These are phyloP conservation scores for Mugil cephalus DNA, from an alignment of 2,113 vertebrate species.

Conservation along the genomic window DNA sequence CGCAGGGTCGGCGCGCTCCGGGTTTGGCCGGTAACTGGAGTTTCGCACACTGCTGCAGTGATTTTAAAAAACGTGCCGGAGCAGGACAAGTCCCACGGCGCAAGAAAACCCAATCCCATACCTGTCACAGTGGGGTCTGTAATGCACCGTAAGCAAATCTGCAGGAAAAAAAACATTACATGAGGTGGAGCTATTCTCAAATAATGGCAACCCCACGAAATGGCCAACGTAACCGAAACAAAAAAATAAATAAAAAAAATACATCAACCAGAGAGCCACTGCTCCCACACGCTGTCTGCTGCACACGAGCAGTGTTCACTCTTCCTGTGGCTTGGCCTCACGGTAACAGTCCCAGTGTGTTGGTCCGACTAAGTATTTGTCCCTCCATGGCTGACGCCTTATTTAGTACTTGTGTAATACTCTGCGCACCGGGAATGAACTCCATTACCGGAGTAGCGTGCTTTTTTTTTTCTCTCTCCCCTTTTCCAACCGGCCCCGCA, in stretches of 20 bases:
- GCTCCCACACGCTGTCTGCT: conserved; percentile 39
- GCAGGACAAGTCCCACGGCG: conserved; percentile 24
- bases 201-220: conserved; percentile 57
- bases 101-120: conserved; percentile 35
- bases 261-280: conserved; percentile 41
- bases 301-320: conserved; percentile 53
- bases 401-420: conserved; percentile 72
- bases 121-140: conserved; percentile 39
- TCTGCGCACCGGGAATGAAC: conserved; percentile 67
- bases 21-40: conserved; percentile 22
- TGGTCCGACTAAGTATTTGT: conserved; percentile 49
- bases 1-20: conserved; percentile 20
- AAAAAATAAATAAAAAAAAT: conserved; percentile 16
- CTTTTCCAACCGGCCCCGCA: conserved; percentile 42
- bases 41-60: conserved; percentile 17
- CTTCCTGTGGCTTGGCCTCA: conserved; percentile 52
- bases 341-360: conserved; percentile 52
- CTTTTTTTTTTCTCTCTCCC: conserved; percentile 38
- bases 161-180: conserved; percentile 62
- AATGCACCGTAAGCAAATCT: conserved; percentile 75
- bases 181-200: conserved; percentile 36
- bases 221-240: conserved; percentile 45
- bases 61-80: conserved; percentile 45
- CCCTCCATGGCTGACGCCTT: conserved; percentile 46
- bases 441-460: conserved; percentile 67